phyloP scores from a whole-genome alignment of 2,113 vertebrate species.

The Eulemur rufifrons region DNA sequence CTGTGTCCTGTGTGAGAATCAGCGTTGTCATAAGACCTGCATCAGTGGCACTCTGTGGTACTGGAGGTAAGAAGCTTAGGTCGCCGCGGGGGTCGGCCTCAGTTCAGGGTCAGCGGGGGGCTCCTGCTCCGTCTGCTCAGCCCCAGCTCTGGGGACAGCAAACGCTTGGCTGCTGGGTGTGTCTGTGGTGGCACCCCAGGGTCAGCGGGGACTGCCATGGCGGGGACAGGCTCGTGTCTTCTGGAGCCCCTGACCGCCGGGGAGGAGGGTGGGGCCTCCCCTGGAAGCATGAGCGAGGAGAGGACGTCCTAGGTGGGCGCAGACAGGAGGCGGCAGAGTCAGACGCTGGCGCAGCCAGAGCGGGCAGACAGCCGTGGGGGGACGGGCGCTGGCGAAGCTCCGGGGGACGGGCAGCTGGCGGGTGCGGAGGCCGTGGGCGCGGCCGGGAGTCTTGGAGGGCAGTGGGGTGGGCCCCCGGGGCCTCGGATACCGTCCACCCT shows the following conservation, averaged over 20 bases:
- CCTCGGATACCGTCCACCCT: accelerated
- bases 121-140: background rate
- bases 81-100: background rate
- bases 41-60: too few species aligned
- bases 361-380: background rate
- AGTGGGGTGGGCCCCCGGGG: accelerated
- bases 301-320: background rate
- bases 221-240: accelerated
- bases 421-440: accelerated
- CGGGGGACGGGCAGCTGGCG: background rate
- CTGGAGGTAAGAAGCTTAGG: too few species aligned
- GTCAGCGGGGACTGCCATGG: background rate
- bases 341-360: too few species aligned
- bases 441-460: background rate
- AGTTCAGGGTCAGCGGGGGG: background rate
- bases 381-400: background rate
- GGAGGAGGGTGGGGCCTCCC: background rate
- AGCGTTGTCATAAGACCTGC: accelerated
- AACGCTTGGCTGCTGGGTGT: too few species aligned
- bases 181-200: too few species aligned
- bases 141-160: background rate
- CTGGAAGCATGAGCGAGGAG: background rate
- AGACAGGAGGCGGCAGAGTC: too few species aligned
- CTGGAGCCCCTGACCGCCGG: background rate
- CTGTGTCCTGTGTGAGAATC: background rate